phyloP scores from a whole-genome alignment of 2,888 invertebrate genomes.

The Rosalia funebris region DNA sequence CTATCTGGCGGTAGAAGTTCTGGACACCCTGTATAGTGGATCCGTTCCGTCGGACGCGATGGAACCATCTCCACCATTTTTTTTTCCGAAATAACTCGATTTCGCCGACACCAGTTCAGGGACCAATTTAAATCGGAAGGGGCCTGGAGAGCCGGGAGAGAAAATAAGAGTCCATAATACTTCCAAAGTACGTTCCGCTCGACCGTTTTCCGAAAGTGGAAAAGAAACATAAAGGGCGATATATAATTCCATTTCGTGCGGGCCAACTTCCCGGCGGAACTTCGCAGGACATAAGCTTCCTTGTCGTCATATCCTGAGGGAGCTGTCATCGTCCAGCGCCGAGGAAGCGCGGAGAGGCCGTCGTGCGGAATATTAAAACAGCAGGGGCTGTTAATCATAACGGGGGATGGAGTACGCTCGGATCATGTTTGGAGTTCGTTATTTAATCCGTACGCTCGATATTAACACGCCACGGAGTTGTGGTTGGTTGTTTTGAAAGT shows the following conservation, averaged over 20 bases:
- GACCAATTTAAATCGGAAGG: background rate
- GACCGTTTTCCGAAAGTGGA: constrained; percentile 9
- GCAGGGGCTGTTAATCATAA: constrained; percentile 28
- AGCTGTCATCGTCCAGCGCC: constrained; percentile 28
- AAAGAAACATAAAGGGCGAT: constrained; percentile 19
- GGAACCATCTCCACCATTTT: too few relatives aligned
- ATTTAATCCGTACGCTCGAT: constrained; percentile 18
- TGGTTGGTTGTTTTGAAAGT: constrained; percentile 1
- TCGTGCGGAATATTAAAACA: constrained; percentile 28
- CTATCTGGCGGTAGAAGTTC: too few relatives aligned
- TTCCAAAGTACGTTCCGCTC: background rate
- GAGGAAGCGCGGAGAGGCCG: constrained; percentile 8
- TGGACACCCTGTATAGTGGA: too few relatives aligned
- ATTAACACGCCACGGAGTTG: constrained; percentile 21
- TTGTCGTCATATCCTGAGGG: constrained; percentile 31
- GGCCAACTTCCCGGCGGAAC: constrained; percentile 20
- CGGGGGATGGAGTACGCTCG: constrained; percentile 20
- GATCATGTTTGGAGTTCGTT: constrained; percentile 24
- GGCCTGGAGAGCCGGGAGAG: background rate
- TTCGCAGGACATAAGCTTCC: constrained; percentile 33
- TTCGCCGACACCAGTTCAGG: background rate
- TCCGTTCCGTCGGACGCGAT: too few relatives aligned
- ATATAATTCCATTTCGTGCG: constrained; percentile 20
- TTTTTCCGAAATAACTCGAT: too few relatives aligned
- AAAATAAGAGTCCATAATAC: background rate